phyloP scores from a whole-genome alignment of 2,888 invertebrate genomes.

The Orchesella flavescens region DNA sequence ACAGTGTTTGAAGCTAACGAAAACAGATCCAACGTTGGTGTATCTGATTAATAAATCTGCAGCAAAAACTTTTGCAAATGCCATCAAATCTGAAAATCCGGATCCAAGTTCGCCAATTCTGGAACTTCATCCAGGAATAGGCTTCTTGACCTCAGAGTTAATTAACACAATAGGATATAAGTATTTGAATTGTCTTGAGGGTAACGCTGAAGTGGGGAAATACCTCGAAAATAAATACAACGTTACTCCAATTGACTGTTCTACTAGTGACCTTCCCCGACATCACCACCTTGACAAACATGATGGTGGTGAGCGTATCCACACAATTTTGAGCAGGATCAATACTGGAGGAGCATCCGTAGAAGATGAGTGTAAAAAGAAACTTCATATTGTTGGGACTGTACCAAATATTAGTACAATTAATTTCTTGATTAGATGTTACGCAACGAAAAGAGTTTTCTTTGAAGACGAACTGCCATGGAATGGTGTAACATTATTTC shows the following conservation, averaged over 20 bases:
- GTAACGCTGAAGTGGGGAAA: slow-evolving; percentile 75
- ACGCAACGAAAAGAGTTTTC: slow-evolving; percentile 50
- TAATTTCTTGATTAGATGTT: slow-evolving; percentile 52
- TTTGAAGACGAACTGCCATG: slow-evolving; percentile 57
- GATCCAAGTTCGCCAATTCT: slow-evolving; percentile 74
- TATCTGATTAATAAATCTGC: slow-evolving; percentile 47
- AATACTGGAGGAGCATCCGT: not conserved
- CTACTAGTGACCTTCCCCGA: slow-evolving; percentile 43
- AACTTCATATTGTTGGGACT: slow-evolving; percentile 63
- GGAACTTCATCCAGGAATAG: slow-evolving; percentile 84
- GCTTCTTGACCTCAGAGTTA: slow-evolving; percentile 79
- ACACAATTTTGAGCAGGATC: slow-evolving; percentile 29
- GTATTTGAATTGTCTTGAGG: slow-evolving; percentile 79
- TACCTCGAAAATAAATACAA: not conserved
- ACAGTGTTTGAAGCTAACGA: not conserved
- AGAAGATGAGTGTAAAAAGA: not conserved
- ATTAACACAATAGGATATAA: slow-evolving; percentile 76
- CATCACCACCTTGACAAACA: slow-evolving; percentile 62
- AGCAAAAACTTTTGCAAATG: slow-evolving; percentile 33
- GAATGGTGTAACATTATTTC: slow-evolving; percentile 45
- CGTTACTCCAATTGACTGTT: slow-evolving; percentile 37
- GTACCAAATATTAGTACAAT: slow-evolving; percentile 39
- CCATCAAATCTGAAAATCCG: slow-evolving; percentile 34
- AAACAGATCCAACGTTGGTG: not conserved
- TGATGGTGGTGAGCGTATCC: slow-evolving; percentile 53